Percentiles rank a stretch among this genome's conserved stretches.
Conservation (phyloP, 1,140 invertebrate species). For the Caenorhabditis inopinata region DNA sequence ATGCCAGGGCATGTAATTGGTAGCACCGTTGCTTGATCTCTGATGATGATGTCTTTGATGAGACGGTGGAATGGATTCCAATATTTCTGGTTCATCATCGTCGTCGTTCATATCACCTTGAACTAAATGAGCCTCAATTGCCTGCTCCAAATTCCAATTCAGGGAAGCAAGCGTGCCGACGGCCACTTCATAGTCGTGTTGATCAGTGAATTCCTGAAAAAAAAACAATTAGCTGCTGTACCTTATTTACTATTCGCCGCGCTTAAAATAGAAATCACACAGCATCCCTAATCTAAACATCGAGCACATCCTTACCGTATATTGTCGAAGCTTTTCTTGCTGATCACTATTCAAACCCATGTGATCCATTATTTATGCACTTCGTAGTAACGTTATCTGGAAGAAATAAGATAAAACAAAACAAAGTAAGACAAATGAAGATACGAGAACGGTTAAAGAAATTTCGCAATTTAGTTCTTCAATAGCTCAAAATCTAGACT, state of each 20-base stretch:
- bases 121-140: conserved; percentile 24
- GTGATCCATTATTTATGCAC: conserved; percentile 10
- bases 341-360: background rate
- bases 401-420: too few species aligned
- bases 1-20: too few species aligned
- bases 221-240: background rate
- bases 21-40: too few species aligned
- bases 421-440: too few species aligned
- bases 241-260: too few species aligned
- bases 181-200: conserved; percentile 22
- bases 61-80: background rate
- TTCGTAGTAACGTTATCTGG: too few species aligned
- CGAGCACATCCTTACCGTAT: conserved; percentile 3
- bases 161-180: conserved; percentile 20
- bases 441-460: too few species aligned
- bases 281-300: too few species aligned
- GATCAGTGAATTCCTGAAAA: conserved; percentile 31
- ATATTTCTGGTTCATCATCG: conserved; percentile 10
- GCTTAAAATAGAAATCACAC: too few species aligned
- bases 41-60: background rate
- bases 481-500: too few species aligned
- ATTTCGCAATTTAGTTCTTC: too few species aligned
- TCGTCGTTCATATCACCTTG: conserved; percentile 10
- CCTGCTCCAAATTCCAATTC: conserved; percentile 32
- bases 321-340: conserved; percentile 20